Evolutionary conservation across 2,797 vertebrate genomes (phyloP), one percentile per base, ranked within the genome.

Genomic region (Bradypodion ventrale): DNA sequence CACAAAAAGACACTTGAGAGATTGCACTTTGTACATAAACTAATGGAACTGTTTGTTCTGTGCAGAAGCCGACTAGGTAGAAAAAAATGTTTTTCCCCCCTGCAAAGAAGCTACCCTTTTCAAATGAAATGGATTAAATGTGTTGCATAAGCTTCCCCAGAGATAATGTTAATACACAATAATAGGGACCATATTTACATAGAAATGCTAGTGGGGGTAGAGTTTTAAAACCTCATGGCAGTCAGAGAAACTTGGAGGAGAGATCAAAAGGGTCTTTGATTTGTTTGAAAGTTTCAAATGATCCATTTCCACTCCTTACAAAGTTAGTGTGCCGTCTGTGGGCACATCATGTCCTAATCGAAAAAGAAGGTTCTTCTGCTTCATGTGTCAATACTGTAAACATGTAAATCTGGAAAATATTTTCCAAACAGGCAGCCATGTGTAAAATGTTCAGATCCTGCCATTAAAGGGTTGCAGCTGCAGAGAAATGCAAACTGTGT

Each of bases 371-470:
- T 85, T 87, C 93, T 92, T 88, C 87, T 81, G 93, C 88, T 92
- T 94, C 94, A 96, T 92, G 95, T 95, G 94, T 96, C 95, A 96
- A 85, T 93, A 92, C 84, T 92, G 94, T 95, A 96, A 96, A 96
- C 96, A 97, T 94, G 94, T 94, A 90, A 97, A 96, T 96, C 97
- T 97, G 96, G 95, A 96, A 96, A 96, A 95, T 95, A 95, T 96
- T 95, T 96, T 93, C 96, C 92, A 96, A 97, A 96, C 96, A 96
- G 95, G 95, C 96, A 96, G 92, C 93, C 95, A 96, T 95, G 96
- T 97, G 96, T 96, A 96, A 97, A 97, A 97, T 96, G 96, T 96
- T 96, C 96, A 96, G 91, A 97, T 97, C 95, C 95, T 96, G 95
- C 96, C 95, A 95, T 96, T 96, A 97, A 96, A 95, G 91, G 93